A percentile compares a stretch with the other conserved stretches of the same genome.
Evolutionary conservation across 2,113 vertebrate species (phyloP).

Genomic region (Dasyurus viverrinus): DNA sequence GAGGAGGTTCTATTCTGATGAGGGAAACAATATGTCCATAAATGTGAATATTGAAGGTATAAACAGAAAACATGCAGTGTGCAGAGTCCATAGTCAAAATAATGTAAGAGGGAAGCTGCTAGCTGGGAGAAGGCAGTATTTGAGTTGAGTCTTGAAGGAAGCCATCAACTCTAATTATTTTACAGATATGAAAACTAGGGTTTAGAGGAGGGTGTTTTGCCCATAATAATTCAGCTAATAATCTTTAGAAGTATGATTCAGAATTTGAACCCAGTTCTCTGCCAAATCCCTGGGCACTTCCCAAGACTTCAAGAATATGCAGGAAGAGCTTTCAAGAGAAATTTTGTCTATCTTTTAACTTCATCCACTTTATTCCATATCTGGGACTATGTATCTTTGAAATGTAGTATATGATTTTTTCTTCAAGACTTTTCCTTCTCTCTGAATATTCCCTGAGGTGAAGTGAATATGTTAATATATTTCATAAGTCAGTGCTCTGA

Average conservation of each 20-base stretch:
- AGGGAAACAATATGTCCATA: not conserved
- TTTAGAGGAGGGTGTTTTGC: not conserved
- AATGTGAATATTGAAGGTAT: not conserved
- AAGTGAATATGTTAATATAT: conserved; percentile 6
- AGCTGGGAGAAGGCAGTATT: not conserved
- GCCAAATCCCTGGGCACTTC: not conserved
- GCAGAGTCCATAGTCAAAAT: not conserved
- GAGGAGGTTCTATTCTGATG: not conserved
- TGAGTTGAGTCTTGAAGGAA: not conserved
- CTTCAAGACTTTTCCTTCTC: conserved; percentile 66
- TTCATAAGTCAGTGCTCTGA: conserved; percentile 49
- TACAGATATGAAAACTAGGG: not conserved
- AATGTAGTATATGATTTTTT: conserved; percentile 9
- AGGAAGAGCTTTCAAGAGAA: not conserved
- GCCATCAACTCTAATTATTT: not conserved
- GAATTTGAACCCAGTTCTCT: not conserved
- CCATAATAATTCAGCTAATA: not conserved
- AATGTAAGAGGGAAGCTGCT: not conserved
- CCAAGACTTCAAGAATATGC: not conserved
- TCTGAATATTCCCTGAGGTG: conserved; percentile 25
- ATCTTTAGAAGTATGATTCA: not conserved
- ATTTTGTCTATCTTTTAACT: conserved; percentile 26
- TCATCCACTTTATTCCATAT: not conserved
- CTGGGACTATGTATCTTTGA: not conserved
- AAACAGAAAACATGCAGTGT: not conserved